These are phyloP conservation scores for Stenichneumon culpator DNA, from an alignment of 2,888 invertebrate species.

Conservation along the genomic window DNA sequence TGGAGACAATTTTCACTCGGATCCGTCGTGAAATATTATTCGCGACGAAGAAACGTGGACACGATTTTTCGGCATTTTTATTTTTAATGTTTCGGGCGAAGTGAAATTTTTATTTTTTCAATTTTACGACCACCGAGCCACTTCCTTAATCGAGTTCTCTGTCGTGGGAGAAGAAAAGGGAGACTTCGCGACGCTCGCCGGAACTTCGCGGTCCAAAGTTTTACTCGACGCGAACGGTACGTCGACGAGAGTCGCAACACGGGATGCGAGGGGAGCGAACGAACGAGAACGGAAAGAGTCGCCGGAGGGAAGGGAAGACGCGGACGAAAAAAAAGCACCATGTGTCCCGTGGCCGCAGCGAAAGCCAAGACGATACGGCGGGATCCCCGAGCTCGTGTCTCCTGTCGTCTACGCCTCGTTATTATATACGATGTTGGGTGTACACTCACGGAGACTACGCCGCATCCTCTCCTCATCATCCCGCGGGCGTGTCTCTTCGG, in stretches of 20 bases:
- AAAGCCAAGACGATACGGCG: slow-evolving; percentile 13
- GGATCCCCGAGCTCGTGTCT: slow-evolving; percentile 12
- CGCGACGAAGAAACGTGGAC: too few relatives aligned
- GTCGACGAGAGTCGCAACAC: slow-evolving; percentile 15
- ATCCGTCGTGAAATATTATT: slow-evolving; percentile 1
- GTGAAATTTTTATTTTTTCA: too few relatives aligned
- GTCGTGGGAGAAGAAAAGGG: background rate
- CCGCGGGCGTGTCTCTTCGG: background rate
- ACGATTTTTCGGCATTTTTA: too few relatives aligned
- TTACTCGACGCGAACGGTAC: background rate
- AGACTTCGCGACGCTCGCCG: background rate
- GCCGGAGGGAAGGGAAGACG: background rate
- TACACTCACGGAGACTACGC: background rate
- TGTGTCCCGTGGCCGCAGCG: slow-evolving; percentile 18
- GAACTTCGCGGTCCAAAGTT: slow-evolving; percentile 19
- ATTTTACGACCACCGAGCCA: too few relatives aligned
- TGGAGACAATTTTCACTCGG: background rate
- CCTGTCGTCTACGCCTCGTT: slow-evolving; percentile 43
- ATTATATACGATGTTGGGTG: slow-evolving; percentile 26
- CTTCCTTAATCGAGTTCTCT: too few relatives aligned
- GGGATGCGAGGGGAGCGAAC: background rate
- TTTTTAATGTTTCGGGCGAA: too few relatives aligned
- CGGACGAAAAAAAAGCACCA: slow-evolving; percentile 3
- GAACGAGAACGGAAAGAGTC: slow-evolving; percentile 28
- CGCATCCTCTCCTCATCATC: slow-evolving; percentile 16